Evolutionary conservation across 1,140 invertebrate species (phyloP).

Genomic region (Ceratoteleas bidentatus): DNA sequence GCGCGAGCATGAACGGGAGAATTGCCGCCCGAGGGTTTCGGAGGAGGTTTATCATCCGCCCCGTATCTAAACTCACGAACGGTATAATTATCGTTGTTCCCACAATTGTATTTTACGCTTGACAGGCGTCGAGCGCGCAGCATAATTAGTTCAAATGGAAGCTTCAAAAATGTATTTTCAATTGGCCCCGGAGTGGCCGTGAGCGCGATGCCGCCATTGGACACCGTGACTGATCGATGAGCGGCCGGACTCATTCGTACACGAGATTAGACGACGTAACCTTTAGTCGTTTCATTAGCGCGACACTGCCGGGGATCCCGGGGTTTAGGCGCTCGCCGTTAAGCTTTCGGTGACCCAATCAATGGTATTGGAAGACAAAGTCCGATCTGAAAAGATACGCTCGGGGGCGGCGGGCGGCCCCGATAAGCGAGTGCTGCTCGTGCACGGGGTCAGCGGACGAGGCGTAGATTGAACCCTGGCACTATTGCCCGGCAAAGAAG

Average conservation of each 20-base stretch:
- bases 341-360: slow-evolving; percentile 74
- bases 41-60: slow-evolving; percentile 75
- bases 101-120: slow-evolving; percentile 71
- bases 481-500: slow-evolving; percentile 47
- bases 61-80: slow-evolving; percentile 78
- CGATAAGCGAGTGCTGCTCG: slow-evolving; percentile 22
- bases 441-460: slow-evolving; percentile 73
- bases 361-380: slow-evolving; percentile 81
- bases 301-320: slow-evolving; percentile 63
- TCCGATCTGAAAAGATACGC: slow-evolving; percentile 53
- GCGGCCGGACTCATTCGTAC: slow-evolving; percentile 61
- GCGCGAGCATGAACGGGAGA: slow-evolving; percentile 79
- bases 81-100: slow-evolving; percentile 81
- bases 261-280: slow-evolving; percentile 73
- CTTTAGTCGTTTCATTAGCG: slow-evolving; percentile 79
- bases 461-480: slow-evolving; percentile 73
- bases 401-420: slow-evolving; percentile 9
- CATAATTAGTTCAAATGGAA: slow-evolving; percentile 60
- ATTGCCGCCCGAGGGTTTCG: slow-evolving; percentile 78
- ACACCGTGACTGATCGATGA: slow-evolving; percentile 32
- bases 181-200: slow-evolving; percentile 41
- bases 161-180: slow-evolving; percentile 59
- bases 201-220: slow-evolving; percentile 10
- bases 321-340: slow-evolving; percentile 50
- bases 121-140: slow-evolving; percentile 69